Conservation (phyloP, 2,113 vertebrate species). For the Clarias batrachus region DNA sequence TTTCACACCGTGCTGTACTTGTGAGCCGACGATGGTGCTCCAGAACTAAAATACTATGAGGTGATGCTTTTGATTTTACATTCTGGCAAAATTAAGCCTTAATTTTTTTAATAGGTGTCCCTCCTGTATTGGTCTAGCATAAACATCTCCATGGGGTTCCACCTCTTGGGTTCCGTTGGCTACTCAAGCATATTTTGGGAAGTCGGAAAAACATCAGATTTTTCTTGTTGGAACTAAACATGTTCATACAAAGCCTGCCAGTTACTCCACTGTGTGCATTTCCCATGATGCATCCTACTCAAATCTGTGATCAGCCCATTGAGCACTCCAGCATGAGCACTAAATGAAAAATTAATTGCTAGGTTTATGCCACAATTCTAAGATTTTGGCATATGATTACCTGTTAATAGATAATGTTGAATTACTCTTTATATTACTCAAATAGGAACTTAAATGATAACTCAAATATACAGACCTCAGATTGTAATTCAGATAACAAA, state of each 20-base stretch:
- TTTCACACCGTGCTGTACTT: conserved; percentile 24
- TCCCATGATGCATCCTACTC: conserved; percentile 24
- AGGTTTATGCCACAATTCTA: neutral
- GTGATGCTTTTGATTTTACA: conserved; percentile 43
- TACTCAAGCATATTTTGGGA: conserved; percentile 2
- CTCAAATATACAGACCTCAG: neutral
- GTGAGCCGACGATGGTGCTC: conserved; percentile 45
- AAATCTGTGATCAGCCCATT: neutral
- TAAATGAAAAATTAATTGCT: neutral
- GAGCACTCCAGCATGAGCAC: neutral
- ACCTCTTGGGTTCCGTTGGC: neutral
- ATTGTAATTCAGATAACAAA: neutral
- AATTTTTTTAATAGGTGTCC: neutral
- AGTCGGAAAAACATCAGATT: neutral
- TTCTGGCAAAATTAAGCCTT: neutral
- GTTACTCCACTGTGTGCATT: conserved; percentile 1
- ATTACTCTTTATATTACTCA: neutral
- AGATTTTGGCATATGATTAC: neutral
- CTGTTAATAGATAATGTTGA: neutral
- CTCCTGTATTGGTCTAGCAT: neutral
- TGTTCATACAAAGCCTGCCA: neutral
- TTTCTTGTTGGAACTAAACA: conserved; percentile 10
- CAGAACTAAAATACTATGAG: conserved; percentile 37
- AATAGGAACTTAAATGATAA: neutral
- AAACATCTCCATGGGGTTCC: neutral